These are phyloP conservation scores for Premnoplex brunnescens DNA, from an alignment of 2,797 vertebrate genomes.

Conservation along the genomic window DNA sequence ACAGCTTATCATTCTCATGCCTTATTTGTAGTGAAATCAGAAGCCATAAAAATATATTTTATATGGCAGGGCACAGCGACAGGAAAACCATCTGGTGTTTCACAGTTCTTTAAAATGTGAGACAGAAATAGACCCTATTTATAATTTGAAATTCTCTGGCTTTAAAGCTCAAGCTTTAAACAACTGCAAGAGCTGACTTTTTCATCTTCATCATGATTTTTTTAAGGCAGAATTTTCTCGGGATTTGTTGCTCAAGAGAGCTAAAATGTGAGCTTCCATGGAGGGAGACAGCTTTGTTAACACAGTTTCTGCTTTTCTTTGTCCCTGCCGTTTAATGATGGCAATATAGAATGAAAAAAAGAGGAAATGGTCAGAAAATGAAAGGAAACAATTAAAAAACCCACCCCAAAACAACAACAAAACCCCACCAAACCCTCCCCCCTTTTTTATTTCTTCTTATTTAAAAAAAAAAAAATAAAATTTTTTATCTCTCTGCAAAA, in stretches of 20 bases:
- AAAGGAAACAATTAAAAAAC: background rate
- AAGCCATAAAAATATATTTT: background rate
- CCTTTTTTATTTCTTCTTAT: background rate
- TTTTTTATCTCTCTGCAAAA: background rate
- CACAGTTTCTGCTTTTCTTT: background rate
- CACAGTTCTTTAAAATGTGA: background rate
- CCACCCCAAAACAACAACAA: background rate
- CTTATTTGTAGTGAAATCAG: conserved; percentile 1
- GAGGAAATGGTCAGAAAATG: background rate
- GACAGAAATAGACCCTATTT: background rate
- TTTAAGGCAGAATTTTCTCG: background rate
- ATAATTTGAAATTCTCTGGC: conserved; percentile 3
- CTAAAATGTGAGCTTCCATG: background rate
- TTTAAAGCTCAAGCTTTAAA: conserved; percentile 13
- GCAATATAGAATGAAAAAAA: background rate
- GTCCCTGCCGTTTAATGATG: background rate
- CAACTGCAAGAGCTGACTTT: background rate
- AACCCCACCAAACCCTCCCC: background rate
- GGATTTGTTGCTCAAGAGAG: background rate
- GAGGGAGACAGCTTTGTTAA: background rate
- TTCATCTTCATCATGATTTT: background rate
- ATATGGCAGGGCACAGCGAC: background rate
- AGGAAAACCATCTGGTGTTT: conserved; percentile 19
- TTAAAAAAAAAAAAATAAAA: too few species aligned
- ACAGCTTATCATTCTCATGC: background rate